Evolutionary conservation across 2,888 invertebrate species (phyloP).

Genomic region (Stenoptilia bipunctidactyla): DNA sequence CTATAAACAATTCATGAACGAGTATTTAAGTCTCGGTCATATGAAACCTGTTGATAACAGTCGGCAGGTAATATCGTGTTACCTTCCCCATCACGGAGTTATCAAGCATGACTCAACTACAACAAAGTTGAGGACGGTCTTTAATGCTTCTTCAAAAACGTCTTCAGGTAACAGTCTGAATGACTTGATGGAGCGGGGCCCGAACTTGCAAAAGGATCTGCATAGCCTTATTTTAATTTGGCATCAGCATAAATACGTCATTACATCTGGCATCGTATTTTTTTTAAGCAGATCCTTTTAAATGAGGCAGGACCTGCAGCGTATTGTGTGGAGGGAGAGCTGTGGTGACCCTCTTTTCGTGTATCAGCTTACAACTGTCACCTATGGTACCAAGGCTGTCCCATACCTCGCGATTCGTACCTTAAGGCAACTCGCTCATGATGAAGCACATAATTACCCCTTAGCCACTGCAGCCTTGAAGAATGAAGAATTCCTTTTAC

Average conservation of each 20-base stretch:
- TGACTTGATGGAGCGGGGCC: constrained; percentile 12
- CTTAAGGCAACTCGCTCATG: constrained; percentile 2
- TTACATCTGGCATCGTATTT: constrained; percentile 5
- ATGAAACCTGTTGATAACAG: neutral
- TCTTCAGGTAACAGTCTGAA: constrained; percentile 13
- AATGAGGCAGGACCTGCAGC: neutral
- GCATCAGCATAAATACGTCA: constrained; percentile 3
- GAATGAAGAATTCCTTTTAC: constrained; percentile 5
- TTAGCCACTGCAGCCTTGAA: neutral
- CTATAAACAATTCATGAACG: constrained; percentile 6
- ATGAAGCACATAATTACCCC: neutral
- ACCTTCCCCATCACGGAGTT: constrained; percentile 10
- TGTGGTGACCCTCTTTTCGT: neutral
- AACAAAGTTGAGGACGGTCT: constrained; percentile 12
- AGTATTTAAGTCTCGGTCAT: constrained; percentile 4
- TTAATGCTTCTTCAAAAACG: constrained; percentile 13
- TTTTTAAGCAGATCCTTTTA: constrained; percentile 3
- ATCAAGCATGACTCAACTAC: constrained; percentile 9
- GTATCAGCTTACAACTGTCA: constrained; percentile 4
- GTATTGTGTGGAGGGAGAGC: neutral
- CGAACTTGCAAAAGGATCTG: constrained; percentile 12
- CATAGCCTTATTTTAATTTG: constrained; percentile 7
- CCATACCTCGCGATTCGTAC: constrained; percentile 8
- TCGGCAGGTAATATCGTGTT: constrained; percentile 1
- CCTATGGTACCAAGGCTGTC: constrained; percentile 5